Evolutionary conservation across 2,888 invertebrate species (phyloP), one percentile per base, ranked within the genome.

Genomic region (Drosophila limbata): DNA sequence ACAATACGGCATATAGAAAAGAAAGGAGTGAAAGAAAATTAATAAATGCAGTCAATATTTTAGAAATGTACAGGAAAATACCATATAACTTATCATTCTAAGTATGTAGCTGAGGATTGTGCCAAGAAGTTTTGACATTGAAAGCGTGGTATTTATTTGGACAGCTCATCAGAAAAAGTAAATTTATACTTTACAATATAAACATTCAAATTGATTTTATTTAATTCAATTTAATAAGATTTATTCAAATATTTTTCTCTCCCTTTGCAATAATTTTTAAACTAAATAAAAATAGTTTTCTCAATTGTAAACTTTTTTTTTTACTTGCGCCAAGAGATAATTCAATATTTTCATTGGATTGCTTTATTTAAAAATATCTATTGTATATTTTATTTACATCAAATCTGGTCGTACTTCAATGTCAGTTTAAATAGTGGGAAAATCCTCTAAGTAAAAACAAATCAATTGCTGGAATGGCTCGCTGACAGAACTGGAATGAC

Each of bases 381-480:
- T 42, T 42, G 0, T 5, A n/a, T 0, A 40, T 13, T 13, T 35
- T 35, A 10, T 17, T 4, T 0, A 11, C 10, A n/a, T 11, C 2
- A 28, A 9, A 31, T 48, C 8, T 17, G 48, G 2, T 33, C 19
- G 33, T 15, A 44, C 15, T 37, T 42, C 1, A 35, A 11, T 17
- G 19, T 53, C 10, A 0, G 25, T 25, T 6, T 5, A 5, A 28
- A 28, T 47, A 15, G 1, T 40, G 6, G 21, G 35, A 40, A 47
- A 61, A 63, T 19, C 9, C 39, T 45, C 25, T 0, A 3, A 31
- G 47, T 15, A 35, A 42, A 55, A n/a, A 39, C 44, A 8, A 55
- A 19, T 31, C n/a, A 67, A 51, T 62, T 61, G 67, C 68, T 68
- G 68, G 64, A 63, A 47, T 64, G 56, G 62, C 53, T 62, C 39